These are phyloP conservation scores for Camelus dromedarius DNA, from an alignment of 2,113 vertebrate genomes.

Conservation along the genomic window DNA sequence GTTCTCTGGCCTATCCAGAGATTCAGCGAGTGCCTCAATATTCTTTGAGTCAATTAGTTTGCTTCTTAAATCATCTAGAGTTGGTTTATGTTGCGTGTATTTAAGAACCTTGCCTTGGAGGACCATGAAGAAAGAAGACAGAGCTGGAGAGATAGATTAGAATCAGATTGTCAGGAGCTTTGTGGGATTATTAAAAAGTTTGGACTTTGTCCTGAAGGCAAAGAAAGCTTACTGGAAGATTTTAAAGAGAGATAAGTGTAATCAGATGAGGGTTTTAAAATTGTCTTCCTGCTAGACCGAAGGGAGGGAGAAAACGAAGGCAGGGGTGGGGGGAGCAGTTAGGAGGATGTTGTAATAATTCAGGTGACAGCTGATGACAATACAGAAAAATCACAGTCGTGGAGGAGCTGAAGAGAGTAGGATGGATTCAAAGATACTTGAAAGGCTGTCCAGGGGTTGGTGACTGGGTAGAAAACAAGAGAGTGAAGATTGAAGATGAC, in stretches of 20 bases:
- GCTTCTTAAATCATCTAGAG: not conserved
- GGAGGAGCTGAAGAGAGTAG: not conserved
- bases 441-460: not conserved
- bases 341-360: not conserved
- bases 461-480: not conserved
- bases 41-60: not conserved
- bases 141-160: not conserved
- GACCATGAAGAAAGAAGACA: not conserved
- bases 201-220: not conserved
- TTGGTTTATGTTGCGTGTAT: not conserved
- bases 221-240: not conserved
- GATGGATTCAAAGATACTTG: not conserved
- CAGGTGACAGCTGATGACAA: not conserved
- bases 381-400: no score
- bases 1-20: not conserved
- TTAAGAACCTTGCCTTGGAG: conserved; percentile 9
- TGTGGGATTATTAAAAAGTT: not conserved
- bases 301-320: not conserved
- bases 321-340: no score
- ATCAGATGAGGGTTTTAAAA: not conserved
- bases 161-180: not conserved
- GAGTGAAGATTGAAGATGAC: not conserved
- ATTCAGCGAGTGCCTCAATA: not conserved
- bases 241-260: not conserved
- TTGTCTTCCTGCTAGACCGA: not conserved